phyloP scores from a whole-genome alignment of 2,113 vertebrate genomes.

The Geococcyx californianus region DNA sequence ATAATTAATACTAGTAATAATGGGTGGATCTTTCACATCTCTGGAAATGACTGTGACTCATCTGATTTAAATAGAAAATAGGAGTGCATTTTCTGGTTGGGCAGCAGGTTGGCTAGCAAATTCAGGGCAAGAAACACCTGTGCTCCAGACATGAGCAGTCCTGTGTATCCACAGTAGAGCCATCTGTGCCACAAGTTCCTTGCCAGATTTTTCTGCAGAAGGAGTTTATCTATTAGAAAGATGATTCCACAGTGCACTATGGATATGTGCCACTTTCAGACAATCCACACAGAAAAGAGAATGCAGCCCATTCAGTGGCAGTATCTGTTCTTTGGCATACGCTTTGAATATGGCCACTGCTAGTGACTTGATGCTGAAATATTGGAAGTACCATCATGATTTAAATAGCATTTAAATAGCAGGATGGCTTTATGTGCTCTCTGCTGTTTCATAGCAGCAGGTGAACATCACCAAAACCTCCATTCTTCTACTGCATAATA shows the following conservation, averaged over 20 bases:
- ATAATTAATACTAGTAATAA: background rate
- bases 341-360: background rate
- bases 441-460: background rate
- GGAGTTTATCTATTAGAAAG: conserved; percentile 47
- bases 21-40: background rate
- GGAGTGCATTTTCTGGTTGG: background rate
- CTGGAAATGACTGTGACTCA: background rate
- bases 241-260: background rate
- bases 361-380: conserved; percentile 17
- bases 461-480: background rate
- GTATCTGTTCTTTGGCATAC: conserved; percentile 52
- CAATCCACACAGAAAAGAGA: conserved; percentile 52
- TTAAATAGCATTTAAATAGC: background rate
- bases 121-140: conserved; percentile 14
- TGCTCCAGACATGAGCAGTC: conserved; percentile 26
- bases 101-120: conserved; percentile 35
- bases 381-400: background rate
- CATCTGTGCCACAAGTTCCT: conserved; percentile 53
- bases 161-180: background rate
- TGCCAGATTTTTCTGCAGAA: conserved; percentile 58
- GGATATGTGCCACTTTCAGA: conserved; percentile 48
- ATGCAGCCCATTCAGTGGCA: conserved; percentile 48
- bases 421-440: background rate
- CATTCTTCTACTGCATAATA: background rate
- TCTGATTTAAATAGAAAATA: background rate